These are phyloP conservation scores for Miniopterus natalensis DNA, from an alignment of 2,113 vertebrate genomes.

Conservation along the genomic window DNA sequence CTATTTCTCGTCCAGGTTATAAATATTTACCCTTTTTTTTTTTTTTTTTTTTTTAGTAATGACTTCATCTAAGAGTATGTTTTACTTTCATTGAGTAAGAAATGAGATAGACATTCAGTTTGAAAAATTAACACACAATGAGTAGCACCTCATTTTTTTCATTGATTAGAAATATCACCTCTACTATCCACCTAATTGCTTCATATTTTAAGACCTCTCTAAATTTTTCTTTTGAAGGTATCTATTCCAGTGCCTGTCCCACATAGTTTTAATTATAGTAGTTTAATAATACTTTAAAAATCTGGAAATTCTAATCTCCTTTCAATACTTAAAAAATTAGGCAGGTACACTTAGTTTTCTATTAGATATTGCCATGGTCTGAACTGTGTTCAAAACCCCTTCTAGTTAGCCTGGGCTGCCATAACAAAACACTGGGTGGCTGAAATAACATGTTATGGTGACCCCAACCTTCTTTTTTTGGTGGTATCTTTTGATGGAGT, in stretches of 20 bases:
- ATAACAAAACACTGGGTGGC: background rate
- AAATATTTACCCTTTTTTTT: background rate
- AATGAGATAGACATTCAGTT: background rate
- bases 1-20: background rate
- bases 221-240: background rate
- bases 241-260: background rate
- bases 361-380: background rate
- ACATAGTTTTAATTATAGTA: background rate
- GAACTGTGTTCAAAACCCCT: background rate
- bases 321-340: background rate
- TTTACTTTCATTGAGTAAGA: conserved; percentile 2
- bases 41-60: background rate
- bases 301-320: background rate
- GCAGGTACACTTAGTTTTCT: background rate
- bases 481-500: background rate
- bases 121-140: background rate
- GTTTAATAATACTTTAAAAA: background rate
- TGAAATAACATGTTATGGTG: background rate
- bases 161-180: background rate
- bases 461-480: background rate
- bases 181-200: background rate
- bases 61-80: background rate
- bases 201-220: background rate
- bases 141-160: background rate
- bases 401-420: background rate